Conservation (phyloP, 2,113 vertebrate species). For the Haplotaxodon microlepis region DNA sequence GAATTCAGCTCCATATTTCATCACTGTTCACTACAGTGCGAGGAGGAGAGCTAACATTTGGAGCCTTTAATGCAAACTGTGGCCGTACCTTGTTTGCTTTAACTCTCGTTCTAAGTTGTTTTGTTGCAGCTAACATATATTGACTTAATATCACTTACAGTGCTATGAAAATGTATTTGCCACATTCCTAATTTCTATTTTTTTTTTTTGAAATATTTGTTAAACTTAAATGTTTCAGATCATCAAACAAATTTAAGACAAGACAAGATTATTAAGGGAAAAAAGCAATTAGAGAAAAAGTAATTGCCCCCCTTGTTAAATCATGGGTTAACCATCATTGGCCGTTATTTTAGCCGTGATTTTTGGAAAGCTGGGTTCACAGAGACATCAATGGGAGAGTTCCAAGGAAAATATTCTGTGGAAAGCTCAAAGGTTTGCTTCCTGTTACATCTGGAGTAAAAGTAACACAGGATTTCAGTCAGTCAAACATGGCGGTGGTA, state of each 20-base stretch:
- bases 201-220: fast-evolving
- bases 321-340: neutral
- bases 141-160: neutral
- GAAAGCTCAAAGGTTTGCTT: neutral
- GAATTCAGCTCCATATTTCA: neutral
- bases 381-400: neutral
- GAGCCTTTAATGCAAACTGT: neutral
- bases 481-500: neutral
- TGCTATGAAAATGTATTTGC: neutral
- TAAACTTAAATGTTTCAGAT: neutral
- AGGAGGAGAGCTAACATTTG: neutral
- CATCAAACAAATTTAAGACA: neutral
- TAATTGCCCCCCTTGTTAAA: neutral
- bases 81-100: neutral
- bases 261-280: neutral
- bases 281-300: neutral
- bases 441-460: neutral
- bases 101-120: neutral
- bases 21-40: neutral
- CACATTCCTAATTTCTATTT: neutral
- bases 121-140: neutral
- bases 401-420: neutral
- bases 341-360: neutral
- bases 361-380: neutral
- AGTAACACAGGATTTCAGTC: neutral